Base-by-base conservation (phyloP, 2,797 vertebrate genomes). In the Moxostoma hubbsi region DNA sequence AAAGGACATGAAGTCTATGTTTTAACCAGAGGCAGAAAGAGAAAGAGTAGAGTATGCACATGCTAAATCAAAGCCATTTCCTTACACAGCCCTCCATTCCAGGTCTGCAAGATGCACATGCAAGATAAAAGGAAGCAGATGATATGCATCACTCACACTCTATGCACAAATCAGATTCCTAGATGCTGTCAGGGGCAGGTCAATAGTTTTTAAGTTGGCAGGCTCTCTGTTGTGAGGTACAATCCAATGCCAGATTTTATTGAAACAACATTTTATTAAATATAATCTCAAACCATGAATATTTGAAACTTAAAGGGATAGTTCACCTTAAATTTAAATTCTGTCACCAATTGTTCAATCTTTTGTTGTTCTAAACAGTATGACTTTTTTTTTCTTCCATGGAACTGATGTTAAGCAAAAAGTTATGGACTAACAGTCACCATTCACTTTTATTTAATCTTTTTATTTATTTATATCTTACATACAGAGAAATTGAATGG, bases 111-210 rank as follows among this genome's bases (percentile, higher is more conserved):
- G 18, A 18, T 18, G 18, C 43, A 53, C 68, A 79, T 18, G 61
- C 54, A 61, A 68, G 57, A 77, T 80, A 73, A 79, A 82, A 58
- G 68, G 65, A 81, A 81, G 67, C 83, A 57, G 70, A 83, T 80
- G 83, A 81, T 55, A 15, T 53, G 54, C 36, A 2, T 18, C 51
- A 55, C 49, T 66, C 66, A 66, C 16, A 51, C 77, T 65, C 55
- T 6, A 24, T n/a, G 16, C 69, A 66, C 72, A 77, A 76, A 79
- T 72, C 45, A 18, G 53, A 49, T n/a, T 43, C 51, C 55, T 61
- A 15, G 18, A 73, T 36, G 45, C 47, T 47, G 18, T 81, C 65
- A 81, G 50, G 43, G 49, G 53, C 55, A 51, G 63, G 51, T 70
- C 15, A 43, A 15, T 15, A 61, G 10, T 47, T 54, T 67, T 74